These are phyloP conservation scores for Odocoileus hemionus DNA, from an alignment of 2,113 vertebrate species.

Conservation along the genomic window DNA sequence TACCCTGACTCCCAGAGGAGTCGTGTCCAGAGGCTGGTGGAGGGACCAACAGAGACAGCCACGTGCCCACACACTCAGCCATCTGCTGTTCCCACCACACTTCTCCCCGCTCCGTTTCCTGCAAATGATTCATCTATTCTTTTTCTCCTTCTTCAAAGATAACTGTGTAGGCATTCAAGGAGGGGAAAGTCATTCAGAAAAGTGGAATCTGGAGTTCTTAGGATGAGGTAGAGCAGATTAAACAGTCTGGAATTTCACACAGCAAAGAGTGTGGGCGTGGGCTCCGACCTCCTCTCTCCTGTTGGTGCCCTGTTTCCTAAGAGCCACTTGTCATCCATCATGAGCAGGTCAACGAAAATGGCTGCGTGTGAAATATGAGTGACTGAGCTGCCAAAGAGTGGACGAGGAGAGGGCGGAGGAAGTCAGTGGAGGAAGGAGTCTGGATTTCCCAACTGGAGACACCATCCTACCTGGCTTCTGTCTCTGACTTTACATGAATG, in stretches of 20 bases:
- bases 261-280: slow-evolving; percentile 44
- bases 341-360: background rate
- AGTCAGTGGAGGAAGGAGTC: background rate
- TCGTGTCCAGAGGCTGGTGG: slow-evolving; percentile 35
- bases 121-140: slow-evolving; percentile 69
- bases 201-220: slow-evolving; percentile 61
- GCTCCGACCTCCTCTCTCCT: background rate
- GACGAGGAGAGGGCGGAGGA: background rate
- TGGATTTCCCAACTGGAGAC: background rate
- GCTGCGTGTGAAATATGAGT: background rate
- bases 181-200: slow-evolving; percentile 67
- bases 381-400: background rate
- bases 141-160: slow-evolving; percentile 57
- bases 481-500: background rate
- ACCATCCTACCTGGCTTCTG: accelerated
- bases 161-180: slow-evolving; percentile 66
- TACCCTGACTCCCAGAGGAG: background rate
- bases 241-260: slow-evolving; percentile 65
- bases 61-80: slow-evolving; percentile 58
- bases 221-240: slow-evolving; percentile 58
- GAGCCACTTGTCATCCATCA: background rate
- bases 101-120: slow-evolving; percentile 51
- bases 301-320: background rate
- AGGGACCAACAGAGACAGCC: slow-evolving; percentile 57
- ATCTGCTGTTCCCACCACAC: slow-evolving; percentile 59